phyloP scores from a whole-genome alignment of 2,888 invertebrate species.

The Nomada ruficornis region DNA sequence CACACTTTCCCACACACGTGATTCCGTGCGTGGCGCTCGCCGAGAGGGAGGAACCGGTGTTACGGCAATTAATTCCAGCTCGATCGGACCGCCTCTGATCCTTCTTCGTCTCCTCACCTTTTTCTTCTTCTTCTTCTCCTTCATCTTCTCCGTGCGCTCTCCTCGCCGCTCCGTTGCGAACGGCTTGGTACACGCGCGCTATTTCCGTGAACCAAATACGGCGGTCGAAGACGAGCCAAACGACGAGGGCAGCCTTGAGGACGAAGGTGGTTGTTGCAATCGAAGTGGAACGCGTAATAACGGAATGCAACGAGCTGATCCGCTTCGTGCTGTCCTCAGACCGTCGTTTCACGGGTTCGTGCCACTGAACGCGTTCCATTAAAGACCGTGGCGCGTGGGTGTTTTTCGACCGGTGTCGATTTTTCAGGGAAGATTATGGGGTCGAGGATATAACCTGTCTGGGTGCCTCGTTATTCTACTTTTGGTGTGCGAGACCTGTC shows the following conservation, averaged over 20 bases:
- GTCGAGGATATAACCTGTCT: not conserved
- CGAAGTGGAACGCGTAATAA: constrained; percentile 74
- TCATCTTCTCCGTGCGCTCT: not conserved
- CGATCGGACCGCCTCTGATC: constrained; percentile 67
- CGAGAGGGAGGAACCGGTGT: constrained; percentile 70
- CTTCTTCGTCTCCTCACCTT: constrained; percentile 39
- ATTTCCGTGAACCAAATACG: constrained; percentile 73
- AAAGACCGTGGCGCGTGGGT: constrained; percentile 4
- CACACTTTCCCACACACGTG: constrained; percentile 67
- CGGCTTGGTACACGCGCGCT: constrained; percentile 52
- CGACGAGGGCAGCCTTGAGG: constrained; percentile 35
- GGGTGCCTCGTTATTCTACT: not conserved
- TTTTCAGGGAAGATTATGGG: not conserved
- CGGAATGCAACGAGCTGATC: constrained; percentile 69
- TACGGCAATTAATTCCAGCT: constrained; percentile 70
- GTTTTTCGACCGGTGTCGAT: not conserved
- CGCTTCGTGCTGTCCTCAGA: constrained; percentile 58
- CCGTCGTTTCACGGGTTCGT: not conserved
- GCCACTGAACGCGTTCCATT: not conserved
- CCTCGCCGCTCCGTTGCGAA: not conserved
- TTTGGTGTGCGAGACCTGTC: not conserved
- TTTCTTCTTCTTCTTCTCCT: constrained; percentile 1
- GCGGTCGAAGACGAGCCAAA: constrained; percentile 53
- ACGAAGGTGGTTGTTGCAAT: constrained; percentile 55
- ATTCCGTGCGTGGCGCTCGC: constrained; percentile 62